Base-by-base conservation (phyloP, 1,140 invertebrate species). In the Sminthurides bifidus region DNA sequence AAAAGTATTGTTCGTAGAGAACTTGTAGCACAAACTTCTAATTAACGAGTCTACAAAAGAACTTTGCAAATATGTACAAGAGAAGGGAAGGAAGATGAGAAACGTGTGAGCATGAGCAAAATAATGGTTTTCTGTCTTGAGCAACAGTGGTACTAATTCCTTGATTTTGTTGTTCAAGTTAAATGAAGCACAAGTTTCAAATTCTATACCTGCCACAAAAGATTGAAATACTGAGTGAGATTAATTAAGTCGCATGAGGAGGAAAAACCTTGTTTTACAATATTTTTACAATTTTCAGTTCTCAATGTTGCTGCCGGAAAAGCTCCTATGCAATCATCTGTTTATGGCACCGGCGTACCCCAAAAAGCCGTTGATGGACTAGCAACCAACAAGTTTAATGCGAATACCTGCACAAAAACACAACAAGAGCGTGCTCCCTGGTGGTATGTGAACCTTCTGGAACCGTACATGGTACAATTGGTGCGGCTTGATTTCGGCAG, bases 381-480 rank as follows among this genome's bases (percentile, higher is more conserved):
- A 65, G 92, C 88, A 1, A 81, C 85, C 8, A 80, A 83, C 40
- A 80, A 82, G 67, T 92, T 84, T 73, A 87, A 75, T 57, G 68
- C 79, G 0, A 83, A 87, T 49, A 93, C 89, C 1, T 94, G 91
- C 69, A 90, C 87, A 0, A 72, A 89, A 29, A 93, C 90, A 0
- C 84, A 83, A 69, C 70, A 79, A 0, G 90, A 93, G 70, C 70
- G 79, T 3, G 77, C 80, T 14, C 90, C 91, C 6, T 93, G 90
- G 90, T 94, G 90, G 89, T 93, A 93, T 71, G 90, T 94, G 61
- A 94, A 94, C 71, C 77, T 94, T 0, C 74, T 94, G 26, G 91
- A 94, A 66, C 90, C 90, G 0, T 93, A 93, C 69, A 91, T 93
- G 86, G 89, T 94, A 33, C 88, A 94, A 70, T 75, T 93, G 41